Base-by-base conservation (phyloP, 2,888 invertebrate genomes). In the Melinaea marsaeus region DNA sequence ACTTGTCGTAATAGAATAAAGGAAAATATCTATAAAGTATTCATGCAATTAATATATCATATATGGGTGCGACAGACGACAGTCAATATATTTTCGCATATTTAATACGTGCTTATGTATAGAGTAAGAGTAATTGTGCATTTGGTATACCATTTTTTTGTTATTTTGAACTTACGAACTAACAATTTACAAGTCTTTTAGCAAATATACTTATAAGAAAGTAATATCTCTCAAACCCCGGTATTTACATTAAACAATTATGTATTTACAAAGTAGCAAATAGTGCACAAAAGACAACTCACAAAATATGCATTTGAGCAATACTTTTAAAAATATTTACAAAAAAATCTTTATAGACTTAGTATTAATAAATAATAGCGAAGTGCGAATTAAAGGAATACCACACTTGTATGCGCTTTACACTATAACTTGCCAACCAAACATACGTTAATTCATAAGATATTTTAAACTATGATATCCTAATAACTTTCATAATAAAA, bases 231-330 rank as follows among this genome's bases (percentile, higher is more conserved):
- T 85, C 86, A 76, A 81, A 73, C 76, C 69, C 78, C 79, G 76
- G 75, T 87, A 84, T 82, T 74, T 79, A 80, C 78, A 79, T 74
- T 72, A 78, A 79, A 79, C 78, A 76, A 75, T 78, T 76, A 81
- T 80, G 76, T 87, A 88, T 88, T 80, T 88, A 88, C 86, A 88
- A 79, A 83, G 83, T 81, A 89, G 89, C 89, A 88, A 89, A 88
- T 83, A 89, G 90, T 90, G 90, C 90, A 84, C 88, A 88, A 88
- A 85, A 88, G 89, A 88, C 85, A 84, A 85, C 84, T 90, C 90
- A 90, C 86, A 90, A 90, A 90, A 90, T 90, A 90, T 88, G 87
- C 89, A 86, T 89, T 90, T 90, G 90, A 90, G 90, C 90, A 90
- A 88, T 88, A 89, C 81, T 79, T 86, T 86, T 85, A 74, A 84